A percentile compares a stretch with the other conserved stretches of the same genome.
Conservation (phyloP, 2,113 vertebrate genomes). For the Seriola quinqueradiata region DNA sequence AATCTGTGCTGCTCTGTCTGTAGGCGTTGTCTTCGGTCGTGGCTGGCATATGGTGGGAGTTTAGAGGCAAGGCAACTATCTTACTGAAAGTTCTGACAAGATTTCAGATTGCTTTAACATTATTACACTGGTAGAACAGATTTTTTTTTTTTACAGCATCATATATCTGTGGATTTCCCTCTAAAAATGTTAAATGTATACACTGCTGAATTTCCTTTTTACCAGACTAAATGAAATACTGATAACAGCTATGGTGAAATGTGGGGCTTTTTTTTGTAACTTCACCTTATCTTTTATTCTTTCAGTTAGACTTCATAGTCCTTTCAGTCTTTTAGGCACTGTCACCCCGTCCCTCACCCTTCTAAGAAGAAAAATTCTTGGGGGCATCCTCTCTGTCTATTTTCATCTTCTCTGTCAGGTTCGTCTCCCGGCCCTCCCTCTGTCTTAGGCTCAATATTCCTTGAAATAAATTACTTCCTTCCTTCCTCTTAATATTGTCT, state of each 20-base stretch:
- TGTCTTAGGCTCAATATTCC: conserved; percentile 8
- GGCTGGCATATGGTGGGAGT: too few species aligned
- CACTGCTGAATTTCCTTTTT: too few species aligned
- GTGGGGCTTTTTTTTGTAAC: conserved; percentile 26
- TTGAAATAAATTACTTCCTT: conserved; percentile 11
- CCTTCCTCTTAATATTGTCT: conserved; percentile 5
- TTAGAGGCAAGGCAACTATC: background rate
- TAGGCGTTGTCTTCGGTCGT: background rate
- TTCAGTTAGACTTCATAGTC: conserved; percentile 43
- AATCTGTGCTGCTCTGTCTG: background rate
- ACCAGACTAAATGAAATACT: conserved; percentile 12
- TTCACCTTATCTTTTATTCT: conserved; percentile 49
- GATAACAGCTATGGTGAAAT: conserved; percentile 27
- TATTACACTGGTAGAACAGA: background rate
- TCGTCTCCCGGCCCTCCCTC: conserved; percentile 25
- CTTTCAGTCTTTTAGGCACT: conserved; percentile 24
- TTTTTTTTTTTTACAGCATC: background rate
- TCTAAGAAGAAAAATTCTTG: conserved; percentile 17
- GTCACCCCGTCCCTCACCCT: conserved; percentile 29
- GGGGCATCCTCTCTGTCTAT: background rate
- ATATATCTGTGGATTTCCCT: background rate
- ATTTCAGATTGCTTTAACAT: background rate
- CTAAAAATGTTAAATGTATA: too few species aligned
- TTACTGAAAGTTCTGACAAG: background rate
- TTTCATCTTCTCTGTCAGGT: conserved; percentile 34